A percentile compares a stretch with the other conserved stretches of the same genome.
Conservation (phyloP, 2,888 invertebrate species). For the Corbicula japonica region DNA sequence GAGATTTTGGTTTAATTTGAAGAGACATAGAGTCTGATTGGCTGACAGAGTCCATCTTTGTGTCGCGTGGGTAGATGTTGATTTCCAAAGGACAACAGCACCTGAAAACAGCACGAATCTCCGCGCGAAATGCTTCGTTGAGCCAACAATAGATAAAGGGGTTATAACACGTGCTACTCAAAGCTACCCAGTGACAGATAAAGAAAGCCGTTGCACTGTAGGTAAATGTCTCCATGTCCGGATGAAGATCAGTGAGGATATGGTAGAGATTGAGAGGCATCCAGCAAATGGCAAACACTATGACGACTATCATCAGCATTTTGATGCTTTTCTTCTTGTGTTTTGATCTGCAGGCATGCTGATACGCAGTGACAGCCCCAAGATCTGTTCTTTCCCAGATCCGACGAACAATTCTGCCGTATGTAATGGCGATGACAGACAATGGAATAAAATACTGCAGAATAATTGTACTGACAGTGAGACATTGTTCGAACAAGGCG, state of each 20-base stretch:
- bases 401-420: slow-evolving; percentile 84
- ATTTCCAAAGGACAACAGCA: slow-evolving; percentile 73
- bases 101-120: slow-evolving; percentile 81
- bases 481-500: slow-evolving; percentile 82
- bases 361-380: slow-evolving; percentile 86
- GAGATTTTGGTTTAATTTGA: slow-evolving; percentile 33
- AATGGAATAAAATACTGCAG: slow-evolving; percentile 87
- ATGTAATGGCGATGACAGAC: slow-evolving; percentile 85
- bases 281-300: slow-evolving; percentile 87
- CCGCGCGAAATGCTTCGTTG: slow-evolving; percentile 87
- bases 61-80: slow-evolving; percentile 33
- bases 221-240: slow-evolving; percentile 76
- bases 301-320: slow-evolving; percentile 87
- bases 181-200: slow-evolving; percentile 87
- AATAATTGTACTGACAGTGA: slow-evolving; percentile 85
- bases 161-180: slow-evolving; percentile 87
- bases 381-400: slow-evolving; percentile 84
- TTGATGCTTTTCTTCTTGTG: slow-evolving; percentile 87
- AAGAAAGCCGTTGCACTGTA: slow-evolving; percentile 86
- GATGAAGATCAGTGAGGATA: slow-evolving; percentile 85
- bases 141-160: slow-evolving; percentile 88
- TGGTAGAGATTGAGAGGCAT: slow-evolving; percentile 87
- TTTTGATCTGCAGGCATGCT: slow-evolving; percentile 84
- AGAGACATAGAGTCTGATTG: slow-evolving; percentile 46
- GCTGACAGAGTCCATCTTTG: slow-evolving; percentile 43